phyloP scores from a whole-genome alignment of 2,888 invertebrate genomes.

The Stenotaenia linearis region DNA sequence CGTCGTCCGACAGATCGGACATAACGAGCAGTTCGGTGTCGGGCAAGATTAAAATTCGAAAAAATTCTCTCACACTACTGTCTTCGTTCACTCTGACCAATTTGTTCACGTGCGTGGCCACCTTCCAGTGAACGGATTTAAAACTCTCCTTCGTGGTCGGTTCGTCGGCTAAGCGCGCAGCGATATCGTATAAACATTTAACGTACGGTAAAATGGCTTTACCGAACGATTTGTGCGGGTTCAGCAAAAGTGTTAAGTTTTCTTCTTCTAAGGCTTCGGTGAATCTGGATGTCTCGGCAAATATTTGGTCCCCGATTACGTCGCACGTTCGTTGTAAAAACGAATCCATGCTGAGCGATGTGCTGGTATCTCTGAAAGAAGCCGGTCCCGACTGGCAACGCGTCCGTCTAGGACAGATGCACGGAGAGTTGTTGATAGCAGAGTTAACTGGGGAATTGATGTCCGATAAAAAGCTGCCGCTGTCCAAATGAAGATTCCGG shows the following conservation, averaged over 20 bases:
- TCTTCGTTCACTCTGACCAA: background rate
- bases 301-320: constrained; percentile 8
- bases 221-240: background rate
- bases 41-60: background rate
- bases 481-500: background rate
- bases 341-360: background rate
- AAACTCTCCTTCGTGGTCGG: background rate
- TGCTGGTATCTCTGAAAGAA: background rate
- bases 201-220: constrained; percentile 2
- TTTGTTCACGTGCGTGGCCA: background rate
- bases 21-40: background rate
- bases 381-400: background rate
- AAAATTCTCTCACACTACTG: background rate
- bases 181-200: background rate
- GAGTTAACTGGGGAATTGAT: background rate
- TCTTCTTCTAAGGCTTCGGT: constrained; percentile 1
- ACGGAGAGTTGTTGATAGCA: background rate
- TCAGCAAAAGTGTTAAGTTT: background rate
- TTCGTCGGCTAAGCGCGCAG: background rate
- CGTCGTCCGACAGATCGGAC: background rate
- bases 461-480: background rate
- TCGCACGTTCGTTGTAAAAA: background rate
- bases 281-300: background rate
- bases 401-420: background rate
- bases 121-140: background rate